Evolutionary conservation across 2,113 vertebrate genomes (phyloP), one percentile per base, ranked within the genome.

Genomic region (Grammatotria lemairii): DNA sequence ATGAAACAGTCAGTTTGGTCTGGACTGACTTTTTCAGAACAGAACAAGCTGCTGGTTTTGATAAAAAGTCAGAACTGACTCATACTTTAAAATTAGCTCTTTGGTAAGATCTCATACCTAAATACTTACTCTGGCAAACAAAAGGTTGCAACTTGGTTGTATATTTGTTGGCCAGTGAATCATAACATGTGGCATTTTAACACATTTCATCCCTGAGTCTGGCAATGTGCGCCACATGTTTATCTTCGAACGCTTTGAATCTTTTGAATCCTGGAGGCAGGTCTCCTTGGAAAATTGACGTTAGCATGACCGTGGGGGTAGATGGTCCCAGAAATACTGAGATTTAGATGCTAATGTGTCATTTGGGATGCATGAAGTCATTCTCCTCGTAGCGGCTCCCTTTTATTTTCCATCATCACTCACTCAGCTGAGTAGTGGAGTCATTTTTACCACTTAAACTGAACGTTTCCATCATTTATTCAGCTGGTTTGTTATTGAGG

Each of bases 321-420:
- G 65, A 87, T 23, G 21, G 14, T 4, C 4, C 10, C 8, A 19
- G 53, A 31, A 90, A 78, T 51, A 70, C 31, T 88, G 17, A 8
- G 57, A 87, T 83, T 65, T 55, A 73, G 38, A 83, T 3, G 10
- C 21, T 38, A 42, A 87, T 86, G 63, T 84, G 57, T 90, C 65
- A 83, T 85, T 86, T 49, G 28, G 70, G 83, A 80, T 79, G 68
- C 58, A 85, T 90, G 78, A 86, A 83, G 84, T 85, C 23, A 80
- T 68, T 88, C 53, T 86, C 53, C 45, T 80, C n/a, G 8, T 55
- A 38, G 70, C 1, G 26, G 53, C n/a, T 80, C 26, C 81, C 75
- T 80, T 81, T 85, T 31, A 73, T 86, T 89, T 85, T 85, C 81
- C 83, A 82, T 85, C 79, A 84, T 91, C 90, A 85, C 85, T 86